Evolutionary conservation across 2,888 invertebrate genomes (phyloP), one percentile per base, ranked within the genome.

Genomic region (Campopleginae sp.): DNA sequence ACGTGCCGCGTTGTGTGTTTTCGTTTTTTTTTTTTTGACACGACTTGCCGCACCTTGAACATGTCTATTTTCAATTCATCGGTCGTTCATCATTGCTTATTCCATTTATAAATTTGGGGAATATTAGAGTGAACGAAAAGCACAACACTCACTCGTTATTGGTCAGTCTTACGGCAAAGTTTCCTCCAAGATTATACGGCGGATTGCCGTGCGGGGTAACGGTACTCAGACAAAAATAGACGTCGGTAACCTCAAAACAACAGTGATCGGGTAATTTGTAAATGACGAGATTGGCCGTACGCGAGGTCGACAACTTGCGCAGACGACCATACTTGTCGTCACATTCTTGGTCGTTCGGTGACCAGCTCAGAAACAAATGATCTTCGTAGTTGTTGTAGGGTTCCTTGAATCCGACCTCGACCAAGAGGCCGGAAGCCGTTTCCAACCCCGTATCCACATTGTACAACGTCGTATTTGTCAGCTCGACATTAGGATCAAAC

Each of bases 191-290:
- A 88, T 89, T 91, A 80, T 78, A 88, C 91, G 91, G 92, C 86
- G 81, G 85, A 82, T 86, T 88, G 58, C 85, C 88, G 80, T 87
- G 46, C 74, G 63, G 51, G 72, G 71, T 72, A 83, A 83, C 85
- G 86, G 78, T 87, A 86, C 86, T 86, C 87, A 88, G 87, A 87
- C 92, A 93, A 86, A 93, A 91, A 90, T 92, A 92, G 88, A 92
- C 82, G 31, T 61, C 87, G 72, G 88, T 90, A 90, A 91, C 89
- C 89, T 90, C 90, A 88, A 89, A 88, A 81, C 88, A 86, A 77
- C 89, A 87, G 78, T 86, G 54, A 58, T 86, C 80, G 31, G 76
- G 78, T 61, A 92, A 89, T 80, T 86, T 61, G 82, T 90, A 92
- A 76, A 92, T 83, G 66, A 88, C 90, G 23, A 86, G 86, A 81